These are phyloP conservation scores for Drosophila equinoxialis DNA, from an alignment of 1,140 invertebrate genomes.

Conservation along the genomic window DNA sequence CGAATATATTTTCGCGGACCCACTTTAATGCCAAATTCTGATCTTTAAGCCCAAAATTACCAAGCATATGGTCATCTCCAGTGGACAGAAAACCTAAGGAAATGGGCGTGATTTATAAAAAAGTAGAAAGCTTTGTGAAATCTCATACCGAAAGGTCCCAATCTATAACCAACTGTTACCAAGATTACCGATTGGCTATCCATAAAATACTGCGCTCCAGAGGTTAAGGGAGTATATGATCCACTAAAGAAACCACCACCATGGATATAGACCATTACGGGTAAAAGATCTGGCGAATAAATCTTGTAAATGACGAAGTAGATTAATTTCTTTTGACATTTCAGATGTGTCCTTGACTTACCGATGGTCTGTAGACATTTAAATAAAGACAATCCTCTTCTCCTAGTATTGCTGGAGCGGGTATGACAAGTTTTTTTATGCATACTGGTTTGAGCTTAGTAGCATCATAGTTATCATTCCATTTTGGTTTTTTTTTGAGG, in stretches of 20 bases:
- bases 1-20: slow-evolving; percentile 68
- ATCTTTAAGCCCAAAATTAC: slow-evolving; percentile 86
- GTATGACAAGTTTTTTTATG: slow-evolving; percentile 28
- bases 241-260: slow-evolving; percentile 83
- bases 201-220: slow-evolving; percentile 82
- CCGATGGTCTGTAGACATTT: slow-evolving; percentile 86
- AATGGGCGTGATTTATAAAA: not conserved
- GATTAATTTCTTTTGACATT: too few species aligned
- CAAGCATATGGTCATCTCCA: slow-evolving; percentile 69
- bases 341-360: slow-evolving; percentile 39
- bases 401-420: slow-evolving; percentile 56
- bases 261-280: slow-evolving; percentile 83
- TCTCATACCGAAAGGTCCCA: slow-evolving; percentile 57
- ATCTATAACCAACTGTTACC: slow-evolving; percentile 62
- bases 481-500: too few species aligned
- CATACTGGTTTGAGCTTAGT: too few species aligned
- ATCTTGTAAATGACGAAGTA: too few species aligned
- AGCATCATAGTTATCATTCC: too few species aligned
- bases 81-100: slow-evolving; percentile 73
- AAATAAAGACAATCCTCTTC: slow-evolving; percentile 86
- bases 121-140: not conserved
- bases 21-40: slow-evolving; percentile 84
- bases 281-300: slow-evolving; percentile 36
- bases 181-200: slow-evolving; percentile 61
- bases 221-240: slow-evolving; percentile 44